Conservation (phyloP, 1,140 invertebrate genomes). For the Rhopalosiphum maidis region DNA sequence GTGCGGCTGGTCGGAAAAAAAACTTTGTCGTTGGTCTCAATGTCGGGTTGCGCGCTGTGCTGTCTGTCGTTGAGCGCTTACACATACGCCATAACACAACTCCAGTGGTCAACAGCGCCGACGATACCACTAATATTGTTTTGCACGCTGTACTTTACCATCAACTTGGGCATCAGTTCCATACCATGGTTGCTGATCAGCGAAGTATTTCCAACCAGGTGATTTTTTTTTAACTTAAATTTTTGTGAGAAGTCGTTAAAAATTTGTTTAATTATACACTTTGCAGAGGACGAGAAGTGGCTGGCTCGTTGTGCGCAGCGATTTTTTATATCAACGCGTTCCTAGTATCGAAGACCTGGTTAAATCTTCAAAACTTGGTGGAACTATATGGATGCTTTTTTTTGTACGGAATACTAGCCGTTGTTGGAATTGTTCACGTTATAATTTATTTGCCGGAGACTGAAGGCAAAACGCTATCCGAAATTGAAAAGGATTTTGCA, state of each 20-base stretch:
- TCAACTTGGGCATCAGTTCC: constrained; percentile 60
- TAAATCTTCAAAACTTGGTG: constrained; percentile 54
- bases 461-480: constrained; percentile 60
- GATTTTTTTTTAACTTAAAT: neutral
- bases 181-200: constrained; percentile 61
- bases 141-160: constrained; percentile 59
- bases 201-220: constrained; percentile 62
- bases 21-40: constrained; percentile 62
- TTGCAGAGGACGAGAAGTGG: constrained; percentile 59
- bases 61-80: constrained; percentile 59
- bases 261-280: neutral
- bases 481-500: constrained; percentile 59
- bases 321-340: constrained; percentile 58
- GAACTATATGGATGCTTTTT: constrained; percentile 59
- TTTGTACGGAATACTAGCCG: constrained; percentile 58
- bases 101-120: neutral
- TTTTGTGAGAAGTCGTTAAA: neutral
- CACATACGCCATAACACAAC: constrained; percentile 36
- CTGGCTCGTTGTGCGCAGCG: constrained; percentile 58
- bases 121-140: constrained; percentile 59
- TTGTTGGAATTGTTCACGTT: constrained; percentile 58
- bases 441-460: constrained; percentile 60
- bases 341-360: constrained; percentile 60
- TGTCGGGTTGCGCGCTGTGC: constrained; percentile 59
- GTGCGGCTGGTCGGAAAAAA: constrained; percentile 62